Evolutionary conservation across 2,797 vertebrate genomes (phyloP).

Genomic region (Acanthurus lineatus): DNA sequence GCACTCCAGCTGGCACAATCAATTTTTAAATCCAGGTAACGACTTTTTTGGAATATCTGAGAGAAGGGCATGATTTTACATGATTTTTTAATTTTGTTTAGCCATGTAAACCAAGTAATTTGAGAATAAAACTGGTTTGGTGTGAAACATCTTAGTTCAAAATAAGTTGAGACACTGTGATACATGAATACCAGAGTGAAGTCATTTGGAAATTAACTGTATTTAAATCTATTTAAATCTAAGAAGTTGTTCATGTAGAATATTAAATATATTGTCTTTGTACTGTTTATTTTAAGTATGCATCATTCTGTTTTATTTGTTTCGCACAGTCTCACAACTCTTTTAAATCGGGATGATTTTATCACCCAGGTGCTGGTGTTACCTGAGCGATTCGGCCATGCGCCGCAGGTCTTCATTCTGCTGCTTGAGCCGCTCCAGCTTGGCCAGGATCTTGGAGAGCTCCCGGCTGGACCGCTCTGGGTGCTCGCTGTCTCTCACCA

Average conservation of each 20-base stretch:
- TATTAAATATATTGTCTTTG: no score
- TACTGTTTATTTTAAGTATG: no score
- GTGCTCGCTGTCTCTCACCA: constrained; percentile 97
- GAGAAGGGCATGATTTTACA: background rate
- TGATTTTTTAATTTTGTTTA: no score
- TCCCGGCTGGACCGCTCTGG: constrained; percentile 96
- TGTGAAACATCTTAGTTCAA: background rate
- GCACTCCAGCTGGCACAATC: background rate
- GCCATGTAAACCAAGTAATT: background rate
- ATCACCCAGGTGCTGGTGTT: constrained; percentile 24
- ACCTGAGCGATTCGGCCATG: constrained; percentile 99
- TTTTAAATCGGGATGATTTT: no score
- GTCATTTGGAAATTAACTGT: no score
- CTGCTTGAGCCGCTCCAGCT: constrained; percentile 97
- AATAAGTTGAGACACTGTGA: no score
- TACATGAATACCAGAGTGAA: no score
- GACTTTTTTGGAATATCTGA: background rate
- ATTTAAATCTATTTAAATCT: no score
- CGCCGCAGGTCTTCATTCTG: constrained; percentile 97
- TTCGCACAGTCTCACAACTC: no score
- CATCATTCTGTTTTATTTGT: no score
- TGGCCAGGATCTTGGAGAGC: constrained; percentile 97
- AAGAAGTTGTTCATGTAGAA: no score
- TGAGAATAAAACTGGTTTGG: background rate
- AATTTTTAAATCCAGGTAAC: background rate